These are phyloP conservation scores for Chionis minor DNA, from an alignment of 2,113 vertebrate species.

Conservation along the genomic window DNA sequence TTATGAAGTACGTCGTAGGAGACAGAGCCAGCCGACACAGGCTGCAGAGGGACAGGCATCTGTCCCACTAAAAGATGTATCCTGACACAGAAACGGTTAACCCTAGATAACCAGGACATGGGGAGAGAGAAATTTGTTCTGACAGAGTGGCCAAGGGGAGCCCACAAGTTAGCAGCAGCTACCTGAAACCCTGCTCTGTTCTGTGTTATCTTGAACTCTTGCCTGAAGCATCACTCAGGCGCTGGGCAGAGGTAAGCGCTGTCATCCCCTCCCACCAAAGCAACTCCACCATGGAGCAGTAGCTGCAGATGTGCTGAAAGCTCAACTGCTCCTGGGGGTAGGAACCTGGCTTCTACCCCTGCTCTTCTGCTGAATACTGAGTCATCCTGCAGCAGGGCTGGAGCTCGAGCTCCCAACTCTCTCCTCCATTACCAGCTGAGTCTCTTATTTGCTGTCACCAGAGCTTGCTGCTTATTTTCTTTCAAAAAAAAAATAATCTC, in stretches of 20 bases:
- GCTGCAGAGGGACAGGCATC: background rate
- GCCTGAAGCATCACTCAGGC: background rate
- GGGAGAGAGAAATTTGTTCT: background rate
- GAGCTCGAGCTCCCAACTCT: background rate
- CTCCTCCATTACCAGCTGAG: background rate
- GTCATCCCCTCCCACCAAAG: background rate
- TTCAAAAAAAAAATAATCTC: background rate
- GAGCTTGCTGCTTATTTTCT: background rate
- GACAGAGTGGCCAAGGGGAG: background rate
- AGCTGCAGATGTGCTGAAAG: conserved; percentile 7
- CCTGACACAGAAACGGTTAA: conserved; percentile 38
- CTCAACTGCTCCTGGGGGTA: background rate
- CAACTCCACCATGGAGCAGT: background rate
- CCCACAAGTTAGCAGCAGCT: accelerated
- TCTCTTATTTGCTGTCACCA: background rate
- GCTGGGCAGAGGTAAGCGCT: background rate
- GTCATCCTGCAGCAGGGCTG: conserved; percentile 41
- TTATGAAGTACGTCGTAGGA: background rate
- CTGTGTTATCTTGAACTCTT: background rate
- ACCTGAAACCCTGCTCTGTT: background rate
- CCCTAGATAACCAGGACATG: background rate
- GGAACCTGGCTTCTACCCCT: conserved; percentile 4
- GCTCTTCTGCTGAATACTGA: background rate
- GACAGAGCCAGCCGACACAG: background rate
- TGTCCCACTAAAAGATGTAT: background rate